Evolutionary conservation across 2,888 invertebrate species (phyloP).

Genomic region (Operophtera brumata): DNA sequence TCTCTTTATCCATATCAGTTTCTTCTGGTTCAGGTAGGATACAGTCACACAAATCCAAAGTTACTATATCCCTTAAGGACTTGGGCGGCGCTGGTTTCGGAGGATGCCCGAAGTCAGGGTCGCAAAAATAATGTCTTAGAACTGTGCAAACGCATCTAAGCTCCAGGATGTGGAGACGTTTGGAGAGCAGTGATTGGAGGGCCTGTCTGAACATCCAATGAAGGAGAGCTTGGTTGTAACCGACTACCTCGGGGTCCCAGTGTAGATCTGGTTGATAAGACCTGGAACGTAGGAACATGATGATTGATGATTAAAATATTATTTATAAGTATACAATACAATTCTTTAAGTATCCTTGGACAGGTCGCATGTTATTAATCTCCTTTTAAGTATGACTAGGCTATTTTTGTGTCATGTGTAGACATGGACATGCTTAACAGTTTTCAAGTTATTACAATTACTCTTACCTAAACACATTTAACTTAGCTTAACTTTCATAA

Average conservation of each 20-base stretch:
- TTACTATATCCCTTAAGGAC: slow-evolving; percentile 46
- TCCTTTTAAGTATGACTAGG: too few relatives aligned
- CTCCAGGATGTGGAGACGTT: slow-evolving; percentile 45
- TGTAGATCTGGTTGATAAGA: slow-evolving; percentile 65
- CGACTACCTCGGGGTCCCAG: slow-evolving; percentile 57
- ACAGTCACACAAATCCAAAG: slow-evolving; percentile 63
- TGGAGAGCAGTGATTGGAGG: slow-evolving; percentile 52
- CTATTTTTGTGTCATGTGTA: too few relatives aligned
- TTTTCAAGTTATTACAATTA: too few relatives aligned
- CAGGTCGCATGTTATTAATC: too few relatives aligned
- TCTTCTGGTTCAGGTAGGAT: slow-evolving; percentile 54
- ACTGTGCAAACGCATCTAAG: slow-evolving; percentile 43
- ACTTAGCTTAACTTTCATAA: too few relatives aligned
- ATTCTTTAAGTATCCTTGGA: too few relatives aligned
- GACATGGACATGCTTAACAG: too few relatives aligned
- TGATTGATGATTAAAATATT: too few relatives aligned
- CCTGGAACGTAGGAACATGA: slow-evolving; percentile 44
- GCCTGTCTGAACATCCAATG: slow-evolving; percentile 75
- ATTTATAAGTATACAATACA: too few relatives aligned
- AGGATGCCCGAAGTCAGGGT: slow-evolving; percentile 68
- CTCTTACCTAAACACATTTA: too few relatives aligned
- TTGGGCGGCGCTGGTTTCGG: slow-evolving; percentile 45
- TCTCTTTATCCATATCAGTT: slow-evolving; percentile 41
- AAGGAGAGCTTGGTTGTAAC: slow-evolving; percentile 49
- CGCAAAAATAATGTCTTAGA: slow-evolving; percentile 56